Percentiles rank a stretch among this genome's conserved stretches.
These are phyloP conservation scores for Falco peregrinus DNA, from an alignment of 2,797 vertebrate species.

Conservation along the genomic window DNA sequence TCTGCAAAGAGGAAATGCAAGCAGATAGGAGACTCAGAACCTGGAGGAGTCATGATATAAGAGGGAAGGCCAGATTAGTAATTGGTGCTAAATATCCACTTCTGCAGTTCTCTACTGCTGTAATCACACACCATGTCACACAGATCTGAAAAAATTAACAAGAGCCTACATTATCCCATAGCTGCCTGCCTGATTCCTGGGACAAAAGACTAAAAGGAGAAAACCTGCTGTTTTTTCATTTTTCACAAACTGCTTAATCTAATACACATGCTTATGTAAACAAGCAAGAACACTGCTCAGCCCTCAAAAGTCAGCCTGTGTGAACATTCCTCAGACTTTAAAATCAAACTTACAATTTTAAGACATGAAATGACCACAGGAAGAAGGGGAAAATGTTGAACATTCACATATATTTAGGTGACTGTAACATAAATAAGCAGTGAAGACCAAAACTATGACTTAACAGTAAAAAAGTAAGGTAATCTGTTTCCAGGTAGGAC, in stretches of 20 bases:
- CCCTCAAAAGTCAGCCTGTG: background rate
- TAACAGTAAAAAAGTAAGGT: background rate
- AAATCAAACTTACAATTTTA: background rate
- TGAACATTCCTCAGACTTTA: background rate
- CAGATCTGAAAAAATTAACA: background rate
- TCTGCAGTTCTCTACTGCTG: background rate
- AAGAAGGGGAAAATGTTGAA: background rate
- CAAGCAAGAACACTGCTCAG: background rate
- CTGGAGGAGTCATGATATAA: background rate
- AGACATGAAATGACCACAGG: background rate
- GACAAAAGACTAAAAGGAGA: background rate
- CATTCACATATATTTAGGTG: accelerated
- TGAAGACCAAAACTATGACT: background rate
- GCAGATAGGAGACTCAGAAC: background rate
- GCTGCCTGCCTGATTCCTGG: background rate
- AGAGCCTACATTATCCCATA: background rate
- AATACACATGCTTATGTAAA: background rate
- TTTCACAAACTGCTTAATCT: background rate
- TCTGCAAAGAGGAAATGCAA: background rate
- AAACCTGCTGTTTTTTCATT: background rate
- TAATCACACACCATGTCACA: background rate
- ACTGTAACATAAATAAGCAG: background rate
- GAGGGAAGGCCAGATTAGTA: background rate
- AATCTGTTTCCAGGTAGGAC: background rate
- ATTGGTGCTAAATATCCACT: background rate